Evolutionary conservation across 2,797 vertebrate species (phyloP).

Genomic region (Lophotriccus pileatus): DNA sequence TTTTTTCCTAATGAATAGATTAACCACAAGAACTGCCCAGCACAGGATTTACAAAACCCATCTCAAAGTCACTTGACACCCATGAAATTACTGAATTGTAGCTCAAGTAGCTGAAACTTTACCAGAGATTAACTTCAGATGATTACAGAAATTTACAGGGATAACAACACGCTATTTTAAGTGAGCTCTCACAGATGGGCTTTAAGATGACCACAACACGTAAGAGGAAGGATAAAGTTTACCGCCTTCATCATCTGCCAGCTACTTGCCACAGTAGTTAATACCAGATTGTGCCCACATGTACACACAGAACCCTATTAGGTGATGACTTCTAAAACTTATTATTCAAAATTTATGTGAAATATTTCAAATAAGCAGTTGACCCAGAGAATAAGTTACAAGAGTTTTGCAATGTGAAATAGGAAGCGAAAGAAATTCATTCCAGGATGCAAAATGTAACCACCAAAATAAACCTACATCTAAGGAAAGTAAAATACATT

Average conservation of each 20-base stretch:
- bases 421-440: background rate
- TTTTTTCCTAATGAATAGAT: background rate
- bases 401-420: background rate
- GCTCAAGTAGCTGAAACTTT: background rate
- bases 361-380: background rate
- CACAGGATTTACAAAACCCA: slow-evolving; percentile 7
- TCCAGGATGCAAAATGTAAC: background rate
- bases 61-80: background rate
- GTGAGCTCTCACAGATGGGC: slow-evolving; percentile 1
- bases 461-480: background rate
- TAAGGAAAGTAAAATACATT: background rate
- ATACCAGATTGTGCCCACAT: background rate
- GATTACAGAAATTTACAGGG: slow-evolving; percentile 21
- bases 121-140: background rate
- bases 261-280: background rate
- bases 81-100: background rate
- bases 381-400: background rate
- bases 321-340: background rate
- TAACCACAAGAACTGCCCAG: background rate
- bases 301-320: background rate
- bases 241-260: background rate
- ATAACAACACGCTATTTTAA: background rate
- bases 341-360: background rate
- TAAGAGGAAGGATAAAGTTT: background rate
- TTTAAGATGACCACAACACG: background rate